A percentile compares a stretch with the other conserved stretches of the same genome.
These are phyloP conservation scores for Amblyopsis hoosieri DNA, from an alignment of 2,797 vertebrate genomes.

Conservation along the genomic window DNA sequence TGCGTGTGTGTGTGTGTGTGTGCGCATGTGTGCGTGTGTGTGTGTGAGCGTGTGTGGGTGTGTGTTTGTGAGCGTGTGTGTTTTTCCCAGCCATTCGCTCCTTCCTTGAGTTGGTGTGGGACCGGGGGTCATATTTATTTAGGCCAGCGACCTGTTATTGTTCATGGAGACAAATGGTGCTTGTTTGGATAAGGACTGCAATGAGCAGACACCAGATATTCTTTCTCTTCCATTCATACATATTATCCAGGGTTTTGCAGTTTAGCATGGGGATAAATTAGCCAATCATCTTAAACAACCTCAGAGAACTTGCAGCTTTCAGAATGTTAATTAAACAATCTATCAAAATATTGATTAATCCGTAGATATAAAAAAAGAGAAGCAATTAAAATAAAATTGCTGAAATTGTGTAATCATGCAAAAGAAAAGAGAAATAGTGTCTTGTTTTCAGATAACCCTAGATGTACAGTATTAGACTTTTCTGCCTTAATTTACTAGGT, in stretches of 20 bases:
- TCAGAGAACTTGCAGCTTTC: constrained; percentile 34
- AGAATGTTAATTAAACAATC: constrained; percentile 16
- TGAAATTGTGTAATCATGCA: too few relatives aligned
- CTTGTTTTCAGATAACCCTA: too few relatives aligned
- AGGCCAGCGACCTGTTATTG: constrained; percentile 64
- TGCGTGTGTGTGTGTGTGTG: background rate
- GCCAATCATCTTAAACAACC: constrained; percentile 43
- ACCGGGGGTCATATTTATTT: constrained; percentile 72
- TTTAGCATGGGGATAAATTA: constrained; percentile 55
- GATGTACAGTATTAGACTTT: too few relatives aligned
- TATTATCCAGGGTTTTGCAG: constrained; percentile 43
- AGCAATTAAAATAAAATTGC: constrained; percentile 9
- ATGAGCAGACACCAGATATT: constrained; percentile 64
- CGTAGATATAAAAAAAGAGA: constrained; percentile 18
- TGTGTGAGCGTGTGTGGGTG: background rate
- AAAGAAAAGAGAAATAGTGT: too few relatives aligned
- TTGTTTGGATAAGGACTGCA: constrained; percentile 65
- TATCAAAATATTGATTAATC: too few relatives aligned
- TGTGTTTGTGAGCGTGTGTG: constrained; percentile 41
- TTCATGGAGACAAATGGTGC: constrained; percentile 56
- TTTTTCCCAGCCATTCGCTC: constrained; percentile 60
- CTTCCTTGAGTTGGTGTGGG: constrained; percentile 38
- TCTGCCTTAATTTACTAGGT: too few relatives aligned
- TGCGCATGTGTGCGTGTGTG: constrained; percentile 2
- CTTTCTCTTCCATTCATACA: constrained; percentile 27